Evolutionary conservation across 2,888 invertebrate species (phyloP), one percentile per base, ranked within the genome.

Genomic region (Melikaiella ostensackeni): DNA sequence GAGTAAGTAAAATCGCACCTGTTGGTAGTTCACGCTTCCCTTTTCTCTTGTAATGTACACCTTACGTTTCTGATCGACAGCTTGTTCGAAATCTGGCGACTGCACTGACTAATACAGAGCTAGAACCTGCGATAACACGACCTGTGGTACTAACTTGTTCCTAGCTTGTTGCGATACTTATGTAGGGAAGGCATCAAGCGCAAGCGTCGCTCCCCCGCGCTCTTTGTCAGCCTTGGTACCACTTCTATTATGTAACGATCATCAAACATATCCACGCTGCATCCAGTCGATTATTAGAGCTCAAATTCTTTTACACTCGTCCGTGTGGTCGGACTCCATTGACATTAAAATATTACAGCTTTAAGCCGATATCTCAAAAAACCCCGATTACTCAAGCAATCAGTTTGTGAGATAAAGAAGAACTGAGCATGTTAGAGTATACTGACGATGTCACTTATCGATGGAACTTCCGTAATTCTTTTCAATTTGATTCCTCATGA

Each of bases 151-250:
- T 89, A 86, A 82, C 84, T 86, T 84, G 82, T 82, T 82, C 82
- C 79, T 84, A 84, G 79, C 84, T 84, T 81, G 82, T 80, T 81
- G 85, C 89, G 86, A 87, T 87, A 88, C 86, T 90, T 90, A 90
- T 89, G 87, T 89, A 87, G 85, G 83, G 81, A 82, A 85, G 84
- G 81, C 81, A 81, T 83, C 84, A 82, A 84, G 88, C 88, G 88
- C 87, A 87, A 86, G 87, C 88, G 86, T 87, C 86, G 81, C 85
- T 84, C 83, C 83, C 83, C 85, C 83, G 80, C 85, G 79, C 80
- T 81, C 81, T 61, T 76, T 78, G 73, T 50, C 78, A 80, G 81
- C 79, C 81, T 81, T 81, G 80, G 80, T 78, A 77, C 81, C 77
- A 75, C 77, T 81, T 82, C 57, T 59, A 59, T 82, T 80, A 81